A percentile compares a stretch with the other conserved stretches of the same genome.
phyloP scores from a whole-genome alignment of 2,113 vertebrate genomes.

The Struthio camelus region DNA sequence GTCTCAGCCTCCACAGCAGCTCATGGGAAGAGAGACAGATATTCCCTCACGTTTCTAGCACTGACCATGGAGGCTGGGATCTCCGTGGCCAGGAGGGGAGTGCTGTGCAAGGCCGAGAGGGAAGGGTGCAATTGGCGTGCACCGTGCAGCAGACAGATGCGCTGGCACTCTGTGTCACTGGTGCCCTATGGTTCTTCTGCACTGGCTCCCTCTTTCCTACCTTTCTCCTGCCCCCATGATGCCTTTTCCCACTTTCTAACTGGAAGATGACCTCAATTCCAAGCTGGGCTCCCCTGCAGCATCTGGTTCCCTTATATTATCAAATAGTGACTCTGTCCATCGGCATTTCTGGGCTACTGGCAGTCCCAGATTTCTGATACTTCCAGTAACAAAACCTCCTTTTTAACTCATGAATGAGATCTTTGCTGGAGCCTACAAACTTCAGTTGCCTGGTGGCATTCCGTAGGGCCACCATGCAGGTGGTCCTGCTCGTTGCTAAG shows the following conservation, averaged over 20 bases:
- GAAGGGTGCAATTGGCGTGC: background rate
- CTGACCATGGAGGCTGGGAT: background rate
- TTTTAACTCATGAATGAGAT: background rate
- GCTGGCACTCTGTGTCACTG: too few species aligned
- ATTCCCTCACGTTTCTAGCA: background rate
- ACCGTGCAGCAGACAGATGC: background rate
- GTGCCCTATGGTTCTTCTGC: background rate
- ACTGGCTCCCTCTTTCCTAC: background rate
- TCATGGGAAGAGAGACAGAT: background rate
- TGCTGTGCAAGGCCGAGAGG: background rate
- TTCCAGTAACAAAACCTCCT: background rate
- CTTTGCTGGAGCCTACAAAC: background rate
- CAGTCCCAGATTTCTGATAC: background rate
- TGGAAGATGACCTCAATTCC: background rate
- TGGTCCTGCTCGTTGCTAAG: background rate
- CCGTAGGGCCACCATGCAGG: background rate
- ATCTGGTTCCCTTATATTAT: background rate
- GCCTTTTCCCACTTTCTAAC: background rate
- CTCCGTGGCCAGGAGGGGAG: background rate
- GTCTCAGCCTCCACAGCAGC: fast-evolving
- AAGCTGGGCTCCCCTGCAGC: background rate
- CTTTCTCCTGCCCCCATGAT: fast-evolving
- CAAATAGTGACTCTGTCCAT: background rate
- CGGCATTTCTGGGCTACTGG: background rate
- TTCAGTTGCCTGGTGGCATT: background rate